Conservation (phyloP, 1,140 invertebrate genomes). For the Ips nitidus region DNA sequence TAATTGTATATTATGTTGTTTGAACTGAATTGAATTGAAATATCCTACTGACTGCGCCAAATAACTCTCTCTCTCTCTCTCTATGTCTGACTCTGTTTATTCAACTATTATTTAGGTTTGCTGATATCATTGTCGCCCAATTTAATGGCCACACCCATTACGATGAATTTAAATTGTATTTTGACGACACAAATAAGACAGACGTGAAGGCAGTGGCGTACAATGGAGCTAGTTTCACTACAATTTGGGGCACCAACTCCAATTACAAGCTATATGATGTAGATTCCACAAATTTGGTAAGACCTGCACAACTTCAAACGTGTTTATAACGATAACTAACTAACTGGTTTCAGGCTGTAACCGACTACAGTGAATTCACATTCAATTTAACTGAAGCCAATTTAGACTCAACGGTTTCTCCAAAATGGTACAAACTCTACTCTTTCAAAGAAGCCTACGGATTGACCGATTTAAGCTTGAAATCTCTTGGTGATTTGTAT, state of each 20-base stretch:
- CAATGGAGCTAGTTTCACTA: slow-evolving; percentile 76
- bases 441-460: slow-evolving; percentile 66
- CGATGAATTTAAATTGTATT: slow-evolving; percentile 74
- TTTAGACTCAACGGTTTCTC: slow-evolving; percentile 48
- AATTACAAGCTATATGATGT: slow-evolving; percentile 78
- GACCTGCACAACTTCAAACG: slow-evolving; percentile 39
- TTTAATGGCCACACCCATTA: slow-evolving; percentile 82
- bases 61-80: too few species aligned
- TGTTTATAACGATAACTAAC: background rate
- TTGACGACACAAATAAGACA: slow-evolving; percentile 50
- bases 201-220: slow-evolving; percentile 66
- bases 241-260: slow-evolving; percentile 69
- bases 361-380: slow-evolving; percentile 73
- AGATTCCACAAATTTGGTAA: slow-evolving; percentile 62
- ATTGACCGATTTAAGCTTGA: slow-evolving; percentile 55
- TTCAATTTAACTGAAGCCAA: slow-evolving; percentile 80
- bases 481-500: slow-evolving; percentile 56
- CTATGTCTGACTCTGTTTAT: too few species aligned
- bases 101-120: slow-evolving; percentile 44
- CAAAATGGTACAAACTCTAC: slow-evolving; percentile 67
- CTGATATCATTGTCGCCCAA: slow-evolving; percentile 68
- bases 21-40: too few species aligned
- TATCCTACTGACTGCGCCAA: too few species aligned
- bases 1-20: too few species aligned
- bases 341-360: slow-evolving; percentile 56